Conservation (phyloP, 2,797 vertebrate genomes). For the Schizopygopsis pylzovi region DNA sequence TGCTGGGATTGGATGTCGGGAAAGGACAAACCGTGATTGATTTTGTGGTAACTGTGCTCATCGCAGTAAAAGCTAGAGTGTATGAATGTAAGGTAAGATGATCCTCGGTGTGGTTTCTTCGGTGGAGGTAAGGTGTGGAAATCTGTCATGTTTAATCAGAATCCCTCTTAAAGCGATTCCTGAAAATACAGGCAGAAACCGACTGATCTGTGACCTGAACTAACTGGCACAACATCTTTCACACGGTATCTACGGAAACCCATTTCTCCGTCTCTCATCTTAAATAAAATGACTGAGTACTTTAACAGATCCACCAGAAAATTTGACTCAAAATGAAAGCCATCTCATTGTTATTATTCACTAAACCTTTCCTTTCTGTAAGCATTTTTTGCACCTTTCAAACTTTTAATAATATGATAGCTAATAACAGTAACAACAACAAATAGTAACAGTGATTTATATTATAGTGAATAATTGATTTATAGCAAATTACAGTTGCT, state of each 20-base stretch:
- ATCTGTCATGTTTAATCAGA: conserved; percentile 67
- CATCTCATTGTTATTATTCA: background rate
- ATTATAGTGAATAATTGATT: too few relatives aligned
- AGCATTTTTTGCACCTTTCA: background rate
- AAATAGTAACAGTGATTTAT: background rate
- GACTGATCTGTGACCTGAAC: conserved; percentile 62
- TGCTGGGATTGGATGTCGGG: conserved; percentile 8
- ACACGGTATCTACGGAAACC: conserved; percentile 18
- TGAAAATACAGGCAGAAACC: conserved; percentile 65
- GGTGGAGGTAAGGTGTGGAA: conserved; percentile 50
- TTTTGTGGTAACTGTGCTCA: conserved; percentile 26
- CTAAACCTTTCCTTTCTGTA: background rate
- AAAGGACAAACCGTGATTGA: conserved; percentile 25
- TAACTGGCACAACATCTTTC: conserved; percentile 55
- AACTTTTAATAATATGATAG: background rate
- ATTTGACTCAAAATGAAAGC: background rate
- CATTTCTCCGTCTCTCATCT: background rate
- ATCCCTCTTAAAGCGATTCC: conserved; percentile 66
- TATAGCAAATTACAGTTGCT: background rate
- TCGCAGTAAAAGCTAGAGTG: conserved; percentile 17
- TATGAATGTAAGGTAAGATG: conserved; percentile 18
- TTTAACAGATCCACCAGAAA: background rate
- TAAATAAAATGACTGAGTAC: background rate
- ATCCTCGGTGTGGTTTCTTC: conserved; percentile 31
- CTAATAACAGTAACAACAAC: background rate